Evolutionary conservation across 2,888 invertebrate genomes (phyloP), one percentile per base, ranked within the genome.

Genomic region (Ornithoptera alexandrae): DNA sequence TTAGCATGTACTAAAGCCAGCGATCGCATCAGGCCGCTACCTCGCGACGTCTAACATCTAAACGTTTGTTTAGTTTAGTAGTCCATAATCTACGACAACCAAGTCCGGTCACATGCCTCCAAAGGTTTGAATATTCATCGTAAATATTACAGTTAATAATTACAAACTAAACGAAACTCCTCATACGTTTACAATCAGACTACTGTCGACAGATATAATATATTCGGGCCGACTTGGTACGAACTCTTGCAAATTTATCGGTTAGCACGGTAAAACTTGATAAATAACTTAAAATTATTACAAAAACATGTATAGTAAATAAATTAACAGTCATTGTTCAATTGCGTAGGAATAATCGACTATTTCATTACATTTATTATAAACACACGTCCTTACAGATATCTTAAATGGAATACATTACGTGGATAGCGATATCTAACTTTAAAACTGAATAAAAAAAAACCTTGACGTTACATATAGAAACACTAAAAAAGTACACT

Each of bases 301-400:
- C 80, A 84, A 83, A 85, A 79, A 81, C 83, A 79, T 68, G 64
- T 74, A 84, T 84, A 87, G 82, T 86, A 84, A 92, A 92, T 92
- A 91, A 92, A 90, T 91, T 88, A 92, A 90, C 89, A 90, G 88
- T 91, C 89, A 87, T 90, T 84, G 88, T 91, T 89, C 89, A 88
- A 89, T 46, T 87, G 88, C 85, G 81, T 82, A 85, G 82, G 84
- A 84, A 87, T 88, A 89, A 82, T 82, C 80, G 82, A 84, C 84
- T 86, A 88, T 86, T 86, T 83, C 76, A 84, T 84, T 85, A 85
- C 82, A 82, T 83, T 46, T 82, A 86, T 83, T 79, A 84, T 84
- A 84, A 87, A 86, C 85, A 90, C 88, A 87, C 89, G 84, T 84
- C 87, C 88, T 90, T 89, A 76, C 75, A 84, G 78, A 83, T 84